These are phyloP conservation scores for Megathymus violae DNA, from an alignment of 1,140 invertebrate species.

Conservation along the genomic window DNA sequence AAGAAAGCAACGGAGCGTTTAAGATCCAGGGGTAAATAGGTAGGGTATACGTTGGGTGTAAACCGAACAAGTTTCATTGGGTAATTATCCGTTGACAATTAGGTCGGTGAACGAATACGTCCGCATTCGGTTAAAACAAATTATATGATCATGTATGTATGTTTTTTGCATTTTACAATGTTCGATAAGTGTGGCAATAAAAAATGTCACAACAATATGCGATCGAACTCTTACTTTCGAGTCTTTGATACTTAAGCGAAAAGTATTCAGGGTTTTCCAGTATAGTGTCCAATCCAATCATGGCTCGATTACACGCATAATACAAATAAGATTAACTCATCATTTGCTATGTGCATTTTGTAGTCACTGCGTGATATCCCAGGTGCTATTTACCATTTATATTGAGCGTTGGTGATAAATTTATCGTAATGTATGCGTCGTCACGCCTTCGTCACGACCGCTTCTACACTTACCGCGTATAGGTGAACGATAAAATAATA, in stretches of 20 bases:
- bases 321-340: not conserved
- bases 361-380: slow-evolving; percentile 6
- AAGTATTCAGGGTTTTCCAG: not conserved
- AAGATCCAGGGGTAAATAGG: too few relatives aligned
- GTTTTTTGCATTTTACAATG: too few relatives aligned
- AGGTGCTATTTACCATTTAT: slow-evolving; percentile 39
- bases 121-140: too few relatives aligned
- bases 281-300: not conserved
- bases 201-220: too few relatives aligned
- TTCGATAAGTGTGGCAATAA: too few relatives aligned
- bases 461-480: not conserved
- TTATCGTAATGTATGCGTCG: slow-evolving; percentile 49
- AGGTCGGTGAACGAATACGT: too few relatives aligned
- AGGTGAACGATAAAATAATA: not conserved
- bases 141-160: too few relatives aligned
- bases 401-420: slow-evolving; percentile 32
- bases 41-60: too few relatives aligned
- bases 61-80: too few relatives aligned
- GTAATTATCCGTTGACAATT: too few relatives aligned
- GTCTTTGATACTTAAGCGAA: not conserved
- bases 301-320: not conserved
- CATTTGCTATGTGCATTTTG: slow-evolving; percentile 12
- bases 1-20: too few relatives aligned
- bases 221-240: too few relatives aligned
- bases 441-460: slow-evolving; percentile 34